Evolutionary conservation across 1,140 invertebrate species (phyloP), one percentile per base, ranked within the genome.

Genomic region (Oryctes rhinoceros): DNA sequence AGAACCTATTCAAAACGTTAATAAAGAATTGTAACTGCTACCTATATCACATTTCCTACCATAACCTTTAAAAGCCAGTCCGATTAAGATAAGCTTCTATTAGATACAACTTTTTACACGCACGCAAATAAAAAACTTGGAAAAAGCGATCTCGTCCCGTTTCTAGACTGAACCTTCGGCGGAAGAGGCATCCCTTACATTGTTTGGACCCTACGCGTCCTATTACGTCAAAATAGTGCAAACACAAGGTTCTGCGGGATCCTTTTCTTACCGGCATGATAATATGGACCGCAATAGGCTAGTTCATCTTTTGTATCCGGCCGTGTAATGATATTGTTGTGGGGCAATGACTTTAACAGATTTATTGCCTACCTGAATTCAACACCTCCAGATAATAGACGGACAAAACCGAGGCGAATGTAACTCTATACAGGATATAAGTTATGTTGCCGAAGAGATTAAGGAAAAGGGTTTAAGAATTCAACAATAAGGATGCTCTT

Each of bases 271-370:
- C 65, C 18, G 5, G 18, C 18, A 59, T 59, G 53, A 59, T 18
- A 6, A 18, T 6, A 59, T 59, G 24, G 65, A 24, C 65, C 65
- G 35, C 20, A 71, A 71, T 37, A 18, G 65, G 65, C 24, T 15
- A 71, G 65, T 6, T 15, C 53, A 71, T 71, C 65, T 71, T 71
- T 71, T 71, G 65, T 71, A 37, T 20, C 20, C 65, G 65, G 3
- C 7, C 65, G 20, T 71, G 65, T 71, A 71, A 71, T 71, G 20
- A 37, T 71, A 71, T 71, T 71, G 65, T 71, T 71, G 65, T 71
- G 65, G 65, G 18, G 65, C 35, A 71, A 71, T 71, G 65, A 71
- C 65, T 71, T 71, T 62, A 62, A 62, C 53, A 62, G 53, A 62
- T 62, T 62, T 71, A 71, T 71, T 24, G 35, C 11, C 65, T 71